Conservation (phyloP, 2,888 invertebrate genomes). For the Tipula unca region DNA sequence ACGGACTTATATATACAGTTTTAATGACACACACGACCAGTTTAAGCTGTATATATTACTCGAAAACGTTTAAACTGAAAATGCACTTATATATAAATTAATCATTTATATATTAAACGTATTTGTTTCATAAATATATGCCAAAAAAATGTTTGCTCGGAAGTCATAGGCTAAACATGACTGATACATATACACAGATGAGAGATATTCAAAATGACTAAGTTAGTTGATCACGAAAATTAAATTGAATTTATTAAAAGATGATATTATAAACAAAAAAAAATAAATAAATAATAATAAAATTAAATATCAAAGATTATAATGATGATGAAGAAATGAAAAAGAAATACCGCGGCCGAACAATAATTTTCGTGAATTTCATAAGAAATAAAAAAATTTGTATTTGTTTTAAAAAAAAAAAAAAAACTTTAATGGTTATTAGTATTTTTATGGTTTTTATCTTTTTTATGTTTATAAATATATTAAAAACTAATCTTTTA, state of each 20-base stretch:
- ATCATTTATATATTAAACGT: too few relatives aligned
- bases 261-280: not conserved
- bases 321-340: not conserved
- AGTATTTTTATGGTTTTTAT: not conserved
- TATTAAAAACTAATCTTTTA: constrained; percentile 14
- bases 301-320: constrained; percentile 8
- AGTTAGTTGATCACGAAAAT: not conserved
- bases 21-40: too few relatives aligned
- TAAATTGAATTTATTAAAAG: constrained; percentile 2
- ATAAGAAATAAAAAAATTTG: not conserved
- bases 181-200: not conserved
- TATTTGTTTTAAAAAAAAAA: not conserved
- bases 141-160: too few relatives aligned
- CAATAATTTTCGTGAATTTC: not conserved
- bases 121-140: too few relatives aligned
- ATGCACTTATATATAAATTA: too few relatives aligned
- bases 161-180: too few relatives aligned
- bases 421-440: not conserved
- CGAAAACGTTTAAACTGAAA: too few relatives aligned
- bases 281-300: constrained; percentile 4
- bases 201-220: not conserved
- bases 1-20: too few relatives aligned
- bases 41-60: too few relatives aligned
- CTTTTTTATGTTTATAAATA: constrained; percentile 1
- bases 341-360: not conserved